Evolutionary conservation across 2,113 vertebrate species (phyloP), one percentile per base, ranked within the genome.

Genomic region (Promerops cafer): DNA sequence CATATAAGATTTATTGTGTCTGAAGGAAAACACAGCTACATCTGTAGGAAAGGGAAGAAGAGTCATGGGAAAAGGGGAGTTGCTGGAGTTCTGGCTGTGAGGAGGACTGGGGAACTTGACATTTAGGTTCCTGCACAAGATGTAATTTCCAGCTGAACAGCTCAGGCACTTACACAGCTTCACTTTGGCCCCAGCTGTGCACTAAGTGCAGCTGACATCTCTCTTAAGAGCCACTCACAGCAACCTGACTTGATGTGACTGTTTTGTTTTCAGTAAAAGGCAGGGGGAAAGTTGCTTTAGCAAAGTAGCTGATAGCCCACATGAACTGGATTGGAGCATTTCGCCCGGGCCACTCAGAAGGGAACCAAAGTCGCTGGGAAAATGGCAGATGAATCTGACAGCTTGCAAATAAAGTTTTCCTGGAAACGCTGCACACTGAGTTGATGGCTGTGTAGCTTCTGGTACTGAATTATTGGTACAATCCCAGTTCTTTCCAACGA

Each of bases 91-190:
- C 86, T 80, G 91, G 95, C 94, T 93, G 79, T 63, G 88, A 65
- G 60, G 77, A 84, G 85, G 80, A 84, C 88, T 33, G 89, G 61
- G 70, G 82, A 95, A 83, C n/a, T 65, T 96, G 96, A 96, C 97
- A 97, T 98, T 97, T 97, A 83, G 93, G 89, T 52, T 94, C 93
- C 94, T 88, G 54, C 93, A 93, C 80, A 96, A 96, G 93, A 95
- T 95, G 78, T 90, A 92, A 96, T 96, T 97, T 97, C 94, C 95
- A 97, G 49, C 82, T 86, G 94, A 97, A 96, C 44, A 85, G 83
- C 87, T 94, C 23, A 59, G 95, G 93, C 97, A 91, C 82, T 92
- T 84, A 78, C 94, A 69, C 54, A 94, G 90, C 88, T 89, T 97
- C 63, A n/a, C 68, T 96, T 57, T 59, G 93, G 94, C 93, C 95